These are phyloP conservation scores for Eristalinus aeneus DNA, from an alignment of 2,888 invertebrate genomes.

Conservation along the genomic window DNA sequence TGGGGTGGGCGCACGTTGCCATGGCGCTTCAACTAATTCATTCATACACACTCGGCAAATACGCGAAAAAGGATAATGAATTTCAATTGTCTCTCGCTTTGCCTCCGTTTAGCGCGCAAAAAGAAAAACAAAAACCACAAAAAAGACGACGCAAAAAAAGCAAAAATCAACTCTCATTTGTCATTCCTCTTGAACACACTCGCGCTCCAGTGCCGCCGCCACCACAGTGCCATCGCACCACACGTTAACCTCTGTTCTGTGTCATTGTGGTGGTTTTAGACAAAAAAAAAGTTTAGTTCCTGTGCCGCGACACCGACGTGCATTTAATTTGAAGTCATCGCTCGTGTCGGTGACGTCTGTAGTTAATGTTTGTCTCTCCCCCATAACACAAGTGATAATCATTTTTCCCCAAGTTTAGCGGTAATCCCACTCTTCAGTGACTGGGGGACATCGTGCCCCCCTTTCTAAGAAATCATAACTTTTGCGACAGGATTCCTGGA, in stretches of 20 bases:
- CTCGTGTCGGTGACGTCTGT: slow-evolving; percentile 44
- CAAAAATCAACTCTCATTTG: slow-evolving; percentile 45
- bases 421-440: slow-evolving; percentile 49
- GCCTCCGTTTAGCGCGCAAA: neutral
- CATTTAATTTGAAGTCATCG: slow-evolving; percentile 61
- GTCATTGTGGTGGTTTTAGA: neutral
- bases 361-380: slow-evolving; percentile 35
- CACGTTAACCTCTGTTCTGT: neutral
- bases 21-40: slow-evolving; percentile 42
- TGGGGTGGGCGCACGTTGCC: neutral
- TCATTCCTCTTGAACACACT: slow-evolving; percentile 18
- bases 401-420: slow-evolving; percentile 50
- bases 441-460: neutral
- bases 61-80: slow-evolving; percentile 53
- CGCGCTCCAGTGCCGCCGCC: neutral
- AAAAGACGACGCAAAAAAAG: neutral
- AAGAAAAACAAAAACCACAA: neutral
- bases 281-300: slow-evolving; percentile 25
- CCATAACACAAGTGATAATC: neutral
- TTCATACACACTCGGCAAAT: slow-evolving; percentile 11
- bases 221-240: too few species aligned
- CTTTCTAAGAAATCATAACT: neutral
- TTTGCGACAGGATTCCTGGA: neutral
- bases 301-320: slow-evolving; percentile 6
- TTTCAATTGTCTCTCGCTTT: slow-evolving; percentile 35